These are phyloP conservation scores for Caenorhabditis drosophilae DNA, from an alignment of 2,888 invertebrate genomes.

Conservation along the genomic window DNA sequence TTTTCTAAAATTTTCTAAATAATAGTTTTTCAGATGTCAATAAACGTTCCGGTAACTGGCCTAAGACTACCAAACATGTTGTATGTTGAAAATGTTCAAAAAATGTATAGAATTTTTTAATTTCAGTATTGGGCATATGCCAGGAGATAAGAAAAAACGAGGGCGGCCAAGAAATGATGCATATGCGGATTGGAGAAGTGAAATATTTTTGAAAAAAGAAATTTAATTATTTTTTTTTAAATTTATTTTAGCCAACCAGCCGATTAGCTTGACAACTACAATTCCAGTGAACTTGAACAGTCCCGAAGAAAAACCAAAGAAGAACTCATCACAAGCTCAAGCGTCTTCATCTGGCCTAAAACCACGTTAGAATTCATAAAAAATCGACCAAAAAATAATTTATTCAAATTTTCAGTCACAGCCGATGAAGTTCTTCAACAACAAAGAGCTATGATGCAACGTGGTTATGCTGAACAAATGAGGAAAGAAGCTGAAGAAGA, in stretches of 20 bases:
- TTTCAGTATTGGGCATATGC: not conserved
- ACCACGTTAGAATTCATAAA: not conserved
- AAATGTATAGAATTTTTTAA: too few relatives aligned
- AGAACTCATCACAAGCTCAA: too few relatives aligned
- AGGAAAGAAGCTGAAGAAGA: not conserved
- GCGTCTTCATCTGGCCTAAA: not conserved
- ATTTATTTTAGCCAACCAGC: not conserved
- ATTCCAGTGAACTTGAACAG: constrained; percentile 2
- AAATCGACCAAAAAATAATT: not conserved
- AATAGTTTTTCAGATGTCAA: too few relatives aligned
- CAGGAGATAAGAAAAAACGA: constrained; percentile 3
- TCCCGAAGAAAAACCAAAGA: not conserved
- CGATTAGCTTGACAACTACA: not conserved
- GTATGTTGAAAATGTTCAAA: too few relatives aligned
- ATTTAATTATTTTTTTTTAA: not conserved
- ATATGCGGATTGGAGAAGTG: not conserved
- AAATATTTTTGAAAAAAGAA: not conserved
- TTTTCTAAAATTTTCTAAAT: too few relatives aligned
- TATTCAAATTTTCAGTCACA: not conserved
- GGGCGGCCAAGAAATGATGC: not conserved
- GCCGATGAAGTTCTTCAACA: not conserved
- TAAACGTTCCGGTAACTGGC: too few relatives aligned
- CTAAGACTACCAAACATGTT: too few relatives aligned
- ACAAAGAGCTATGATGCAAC: not conserved
- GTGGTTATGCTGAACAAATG: not conserved